Evolutionary conservation across 2,113 vertebrate genomes (phyloP).

Genomic region (Ptilonorhynchus violaceus): DNA sequence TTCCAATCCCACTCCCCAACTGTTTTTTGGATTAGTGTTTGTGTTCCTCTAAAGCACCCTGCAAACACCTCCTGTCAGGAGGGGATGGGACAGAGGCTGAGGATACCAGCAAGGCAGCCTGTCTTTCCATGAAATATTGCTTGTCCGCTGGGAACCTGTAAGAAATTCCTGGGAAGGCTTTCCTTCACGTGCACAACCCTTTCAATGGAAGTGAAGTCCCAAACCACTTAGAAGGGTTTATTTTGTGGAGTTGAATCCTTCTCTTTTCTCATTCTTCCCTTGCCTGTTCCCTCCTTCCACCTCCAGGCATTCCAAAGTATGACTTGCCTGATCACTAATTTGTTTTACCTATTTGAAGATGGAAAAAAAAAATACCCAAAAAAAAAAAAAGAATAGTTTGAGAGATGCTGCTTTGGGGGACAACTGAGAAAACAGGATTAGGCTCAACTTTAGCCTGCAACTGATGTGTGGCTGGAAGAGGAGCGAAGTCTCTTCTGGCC

Average conservation of each 20-base stretch:
- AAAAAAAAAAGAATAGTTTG: background rate
- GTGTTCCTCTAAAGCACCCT: constrained; percentile 6
- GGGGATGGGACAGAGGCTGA: background rate
- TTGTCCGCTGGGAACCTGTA: background rate
- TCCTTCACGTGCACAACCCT: background rate
- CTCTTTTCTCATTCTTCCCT: background rate
- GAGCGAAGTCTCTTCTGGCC: background rate
- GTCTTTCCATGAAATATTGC: background rate
- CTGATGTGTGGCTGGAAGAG: background rate
- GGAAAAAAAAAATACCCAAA: background rate
- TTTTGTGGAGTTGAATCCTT: background rate
- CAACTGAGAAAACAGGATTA: background rate
- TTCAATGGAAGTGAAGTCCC: background rate
- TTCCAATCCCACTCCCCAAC: constrained; percentile 51
- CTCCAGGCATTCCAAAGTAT: background rate
- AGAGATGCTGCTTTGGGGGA: background rate
- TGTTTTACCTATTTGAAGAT: background rate
- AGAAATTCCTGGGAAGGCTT: background rate
- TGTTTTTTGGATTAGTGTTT: constrained; percentile 3
- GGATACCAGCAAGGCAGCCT: background rate
- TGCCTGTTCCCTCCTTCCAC: background rate
- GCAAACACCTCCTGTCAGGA: background rate
- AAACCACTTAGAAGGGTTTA: background rate
- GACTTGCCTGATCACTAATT: background rate
- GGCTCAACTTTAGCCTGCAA: background rate